These are phyloP conservation scores for Schizothorax lantsangensis DNA, from an alignment of 2,797 vertebrate genomes.

Conservation along the genomic window DNA sequence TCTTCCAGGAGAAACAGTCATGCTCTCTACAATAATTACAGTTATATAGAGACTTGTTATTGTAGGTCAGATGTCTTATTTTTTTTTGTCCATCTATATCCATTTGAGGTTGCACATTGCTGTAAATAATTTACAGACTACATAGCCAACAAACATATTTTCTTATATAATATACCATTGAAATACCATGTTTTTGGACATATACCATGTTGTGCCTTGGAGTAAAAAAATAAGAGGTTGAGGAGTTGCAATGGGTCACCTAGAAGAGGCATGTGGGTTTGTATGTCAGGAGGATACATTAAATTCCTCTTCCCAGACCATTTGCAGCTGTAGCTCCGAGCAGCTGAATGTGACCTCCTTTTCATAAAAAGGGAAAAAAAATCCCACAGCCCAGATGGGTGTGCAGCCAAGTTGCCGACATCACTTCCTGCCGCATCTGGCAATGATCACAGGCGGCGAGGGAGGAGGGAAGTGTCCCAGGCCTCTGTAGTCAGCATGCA, in stretches of 20 bases:
- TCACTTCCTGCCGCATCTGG: conserved; percentile 82
- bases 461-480: conserved; percentile 36
- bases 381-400: conserved; percentile 63
- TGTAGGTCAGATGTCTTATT: neutral
- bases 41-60: conserved; percentile 15
- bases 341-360: conserved; percentile 74
- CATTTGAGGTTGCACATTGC: neutral
- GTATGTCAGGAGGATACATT: conserved; percentile 55
- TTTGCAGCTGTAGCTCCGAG: conserved; percentile 62
- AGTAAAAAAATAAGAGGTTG: neutral
- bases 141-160: neutral
- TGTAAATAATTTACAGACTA: neutral
- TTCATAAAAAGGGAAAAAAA: conserved; percentile 69
- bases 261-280: conserved; percentile 39
- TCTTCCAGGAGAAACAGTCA: neutral
- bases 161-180: neutral
- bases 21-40: neutral
- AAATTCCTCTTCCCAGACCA: conserved; percentile 49
- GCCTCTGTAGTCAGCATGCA: conserved; percentile 55
- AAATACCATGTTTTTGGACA: neutral
- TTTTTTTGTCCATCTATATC: neutral
- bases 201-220: neutral
- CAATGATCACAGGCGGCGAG: conserved; percentile 69
- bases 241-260: conserved; percentile 37
- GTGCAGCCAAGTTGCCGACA: conserved; percentile 74